phyloP scores from a whole-genome alignment of 2,888 invertebrate genomes.

The Lasiommata megera region DNA sequence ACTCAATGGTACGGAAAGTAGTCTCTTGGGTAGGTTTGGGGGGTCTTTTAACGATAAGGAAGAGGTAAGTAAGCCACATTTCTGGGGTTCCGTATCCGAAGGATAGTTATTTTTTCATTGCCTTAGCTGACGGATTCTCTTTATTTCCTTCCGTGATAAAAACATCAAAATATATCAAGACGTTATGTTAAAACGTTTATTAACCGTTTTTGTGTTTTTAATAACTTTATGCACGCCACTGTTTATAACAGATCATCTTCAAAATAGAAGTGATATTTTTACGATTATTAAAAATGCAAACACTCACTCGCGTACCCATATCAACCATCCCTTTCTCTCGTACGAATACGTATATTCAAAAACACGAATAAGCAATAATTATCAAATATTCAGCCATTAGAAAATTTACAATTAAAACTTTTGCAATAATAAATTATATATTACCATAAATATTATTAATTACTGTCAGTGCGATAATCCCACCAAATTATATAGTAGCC shows the following conservation, averaged over 20 bases:
- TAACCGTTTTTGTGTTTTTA: not conserved
- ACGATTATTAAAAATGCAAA: not conserved
- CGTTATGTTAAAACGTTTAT: no score
- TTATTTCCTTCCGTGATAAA: no score
- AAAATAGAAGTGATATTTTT: constrained; percentile 6
- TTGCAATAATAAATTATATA: not conserved
- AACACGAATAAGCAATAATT: constrained; percentile 18
- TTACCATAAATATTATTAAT: constrained; percentile 10
- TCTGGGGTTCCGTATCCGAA: no score
- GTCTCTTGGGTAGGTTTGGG: no score
- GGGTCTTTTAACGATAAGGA: no score
- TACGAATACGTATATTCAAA: constrained; percentile 9
- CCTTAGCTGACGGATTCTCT: no score
- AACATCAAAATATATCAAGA: no score
- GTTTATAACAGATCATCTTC: not conserved
- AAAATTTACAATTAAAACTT: constrained; percentile 12
- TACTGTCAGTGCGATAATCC: not conserved
- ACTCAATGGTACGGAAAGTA: no score
- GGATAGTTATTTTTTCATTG: no score
- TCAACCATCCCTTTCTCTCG: not conserved
- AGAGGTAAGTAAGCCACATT: no score
- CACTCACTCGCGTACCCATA: constrained; percentile 3
- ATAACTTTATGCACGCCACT: not conserved
- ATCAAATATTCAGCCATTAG: constrained; percentile 14
- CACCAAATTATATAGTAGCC: not conserved